Percentiles rank a stretch among this genome's conserved stretches.
Conservation (phyloP, 2,888 invertebrate genomes). For the Pseudococcus jackbeardsleyi region DNA sequence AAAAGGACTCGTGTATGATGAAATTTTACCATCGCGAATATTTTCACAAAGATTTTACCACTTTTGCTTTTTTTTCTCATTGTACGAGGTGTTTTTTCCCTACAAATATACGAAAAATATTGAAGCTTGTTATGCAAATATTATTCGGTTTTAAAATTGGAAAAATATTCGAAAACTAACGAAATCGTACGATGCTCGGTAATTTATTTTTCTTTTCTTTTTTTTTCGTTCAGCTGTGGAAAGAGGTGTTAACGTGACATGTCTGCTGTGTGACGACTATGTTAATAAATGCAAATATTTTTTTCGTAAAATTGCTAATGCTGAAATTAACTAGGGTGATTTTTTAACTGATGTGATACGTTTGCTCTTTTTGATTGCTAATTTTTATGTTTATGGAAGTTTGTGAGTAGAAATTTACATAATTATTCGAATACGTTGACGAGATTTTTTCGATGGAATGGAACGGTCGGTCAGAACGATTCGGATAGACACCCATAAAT, state of each 20-base stretch:
- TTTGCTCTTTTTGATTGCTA: background rate
- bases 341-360: background rate
- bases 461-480: too few relatives aligned
- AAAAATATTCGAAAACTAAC: conserved; percentile 48
- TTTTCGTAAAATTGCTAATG: background rate
- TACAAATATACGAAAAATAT: conserved; percentile 30
- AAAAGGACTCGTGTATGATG: background rate
- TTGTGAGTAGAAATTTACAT: background rate
- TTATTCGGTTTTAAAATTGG: conserved; percentile 50
- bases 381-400: too few relatives aligned
- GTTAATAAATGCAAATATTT: background rate
- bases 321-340: background rate
- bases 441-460: too few relatives aligned
- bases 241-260: background rate
- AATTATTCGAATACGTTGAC: background rate
- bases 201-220: conserved; percentile 40
- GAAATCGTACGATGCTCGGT: conserved; percentile 33
- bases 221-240: background rate
- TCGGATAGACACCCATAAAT: background rate
- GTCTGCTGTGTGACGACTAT: background rate
- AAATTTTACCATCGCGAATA: background rate
- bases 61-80: background rate
- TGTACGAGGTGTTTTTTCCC: background rate
- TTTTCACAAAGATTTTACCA: conserved; percentile 11
- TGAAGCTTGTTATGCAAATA: conserved; percentile 47